Base-by-base conservation (phyloP, 92 coral and sea anemone genomes). In the Plumapathes pennacea region DNA sequence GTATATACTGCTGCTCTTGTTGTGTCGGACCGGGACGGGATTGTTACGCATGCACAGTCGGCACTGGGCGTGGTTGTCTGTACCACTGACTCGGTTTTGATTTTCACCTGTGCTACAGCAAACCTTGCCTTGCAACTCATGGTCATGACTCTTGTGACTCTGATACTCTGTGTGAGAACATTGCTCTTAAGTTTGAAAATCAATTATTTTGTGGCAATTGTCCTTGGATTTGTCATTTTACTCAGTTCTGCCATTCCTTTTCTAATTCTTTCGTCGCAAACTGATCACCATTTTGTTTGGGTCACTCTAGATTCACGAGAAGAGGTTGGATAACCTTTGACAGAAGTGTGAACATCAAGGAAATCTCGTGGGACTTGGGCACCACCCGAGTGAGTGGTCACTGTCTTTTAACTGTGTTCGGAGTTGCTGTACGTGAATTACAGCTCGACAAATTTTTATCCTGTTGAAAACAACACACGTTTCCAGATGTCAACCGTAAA, bases 281-380 rank as follows among this genome's bases (percentile, higher is more conserved):
- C n/a, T 19, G 6, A 2, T 22, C 17, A 28, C 25, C 10, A 36
- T 19, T 12, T n/a, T 22, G 31, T 34, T 10, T 54, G 37, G 3
- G 49, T 13, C 40, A 13, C 19, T 23, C 8, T 25, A 92, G 98
- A 42, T 92, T 92, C 57, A 68, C 63, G 25, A 79, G 98, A n/a
- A 74, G 98, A 41, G 98, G 98, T 2, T 92, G 98, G 98, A 92
- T 92, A 21, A 92, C 98, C 1, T 92, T 92, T 80, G 90, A 92
- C 69, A 73, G 96, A 31, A 85, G 90, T 71, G 98, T 92, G 12
- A 84, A 78, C 74, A 88, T 92, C 46, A 92, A 92, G 50, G 96
- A 92, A 68, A 92, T 92, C 22, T 88, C 92, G 61, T 92, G 98
- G 98, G 85, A 85, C 40, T 47, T 92, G 18, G 88, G 81, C 55